Conservation (phyloP, 2,797 vertebrate genomes). For the Salmo trutta region DNA sequence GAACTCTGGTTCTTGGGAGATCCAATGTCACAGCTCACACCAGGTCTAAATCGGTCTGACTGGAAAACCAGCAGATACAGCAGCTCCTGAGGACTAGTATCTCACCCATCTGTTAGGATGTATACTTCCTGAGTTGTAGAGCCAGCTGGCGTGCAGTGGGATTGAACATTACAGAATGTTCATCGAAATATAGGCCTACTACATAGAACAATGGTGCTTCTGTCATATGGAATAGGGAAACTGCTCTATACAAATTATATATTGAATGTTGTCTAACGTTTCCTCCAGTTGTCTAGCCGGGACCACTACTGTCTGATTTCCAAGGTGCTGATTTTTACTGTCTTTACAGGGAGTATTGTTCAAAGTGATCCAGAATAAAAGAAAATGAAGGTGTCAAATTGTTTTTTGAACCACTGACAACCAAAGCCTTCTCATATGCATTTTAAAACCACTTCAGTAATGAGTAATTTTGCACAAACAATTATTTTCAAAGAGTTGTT, state of each 20-base stretch:
- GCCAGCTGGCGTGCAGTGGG: background rate
- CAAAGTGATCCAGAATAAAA: constrained; percentile 62
- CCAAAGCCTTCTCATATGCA: background rate
- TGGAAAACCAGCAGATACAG: background rate
- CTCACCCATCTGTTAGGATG: background rate
- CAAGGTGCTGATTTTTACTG: constrained; percentile 77
- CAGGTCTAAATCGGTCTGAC: background rate
- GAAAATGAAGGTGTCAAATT: background rate
- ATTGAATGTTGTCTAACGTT: background rate
- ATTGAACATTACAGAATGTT: no score
- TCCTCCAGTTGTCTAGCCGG: constrained; percentile 38
- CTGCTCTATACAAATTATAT: background rate
- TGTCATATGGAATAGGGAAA: background rate
- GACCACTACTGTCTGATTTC: constrained; percentile 56
- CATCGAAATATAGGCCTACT: background rate
- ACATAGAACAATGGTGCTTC: background rate
- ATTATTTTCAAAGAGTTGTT: background rate
- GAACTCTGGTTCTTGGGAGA: background rate
- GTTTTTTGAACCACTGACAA: background rate
- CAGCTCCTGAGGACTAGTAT: background rate
- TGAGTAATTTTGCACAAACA: background rate
- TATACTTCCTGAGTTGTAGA: background rate
- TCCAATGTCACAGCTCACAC: no score
- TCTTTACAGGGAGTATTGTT: constrained; percentile 77
- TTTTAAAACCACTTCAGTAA: background rate